These are phyloP conservation scores for Agonopterix arenella DNA, from an alignment of 2,888 invertebrate genomes.

Conservation along the genomic window DNA sequence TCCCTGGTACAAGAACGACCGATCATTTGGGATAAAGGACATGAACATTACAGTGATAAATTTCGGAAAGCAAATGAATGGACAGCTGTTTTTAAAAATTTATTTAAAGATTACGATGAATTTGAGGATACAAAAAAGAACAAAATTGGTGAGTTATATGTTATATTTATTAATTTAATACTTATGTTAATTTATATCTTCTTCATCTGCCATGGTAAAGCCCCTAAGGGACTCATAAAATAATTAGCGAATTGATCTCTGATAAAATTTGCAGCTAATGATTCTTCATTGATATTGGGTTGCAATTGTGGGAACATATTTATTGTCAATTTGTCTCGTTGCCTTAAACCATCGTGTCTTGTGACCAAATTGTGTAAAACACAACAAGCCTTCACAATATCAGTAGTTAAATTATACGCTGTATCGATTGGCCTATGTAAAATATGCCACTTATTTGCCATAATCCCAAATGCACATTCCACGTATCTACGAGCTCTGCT, in stretches of 20 bases:
- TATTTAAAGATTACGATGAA: slow-evolving; percentile 15
- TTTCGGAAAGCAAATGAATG: slow-evolving; percentile 15
- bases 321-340: no score
- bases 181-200: slow-evolving; percentile 8
- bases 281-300: no score
- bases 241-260: slow-evolving; percentile 16
- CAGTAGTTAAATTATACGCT: slow-evolving; percentile 13
- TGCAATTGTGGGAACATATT: no score
- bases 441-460: slow-evolving; percentile 18
- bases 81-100: slow-evolving; percentile 15
- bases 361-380: slow-evolving; percentile 12
- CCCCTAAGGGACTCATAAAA: slow-evolving; percentile 19
- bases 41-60: slow-evolving; percentile 16
- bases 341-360: no score
- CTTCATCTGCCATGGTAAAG: slow-evolving; percentile 12
- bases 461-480: slow-evolving; percentile 15
- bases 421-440: slow-evolving; percentile 17
- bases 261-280: neutral
- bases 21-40: slow-evolving; percentile 9
- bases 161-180: slow-evolving; percentile 12
- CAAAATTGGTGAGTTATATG: slow-evolving; percentile 9
- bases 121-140: slow-evolving; percentile 17
- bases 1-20: slow-evolving; percentile 19
- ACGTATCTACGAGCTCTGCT: slow-evolving; percentile 14
- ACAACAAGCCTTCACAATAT: slow-evolving; percentile 19